phyloP scores from a whole-genome alignment of 2,888 invertebrate species.

The Cephus sareptanus region DNA sequence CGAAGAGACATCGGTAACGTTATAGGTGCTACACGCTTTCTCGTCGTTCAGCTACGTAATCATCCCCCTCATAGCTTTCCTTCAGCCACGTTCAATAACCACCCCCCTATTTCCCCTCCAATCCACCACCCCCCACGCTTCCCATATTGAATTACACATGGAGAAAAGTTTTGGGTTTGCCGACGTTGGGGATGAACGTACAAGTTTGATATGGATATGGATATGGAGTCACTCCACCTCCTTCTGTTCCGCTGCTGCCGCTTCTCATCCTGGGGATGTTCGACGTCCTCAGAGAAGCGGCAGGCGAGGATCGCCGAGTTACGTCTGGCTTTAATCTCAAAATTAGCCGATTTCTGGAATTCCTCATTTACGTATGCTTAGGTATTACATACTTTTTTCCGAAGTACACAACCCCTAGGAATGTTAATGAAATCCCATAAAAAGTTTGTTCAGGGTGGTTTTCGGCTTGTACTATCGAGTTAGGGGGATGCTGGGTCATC shows the following conservation, averaged over 20 bases:
- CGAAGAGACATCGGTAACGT: slow-evolving; percentile 4
- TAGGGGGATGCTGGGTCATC: background rate
- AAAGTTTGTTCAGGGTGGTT: background rate
- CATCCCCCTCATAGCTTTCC: background rate
- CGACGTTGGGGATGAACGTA: slow-evolving; percentile 37
- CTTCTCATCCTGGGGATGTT: background rate
- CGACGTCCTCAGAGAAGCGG: slow-evolving; percentile 1
- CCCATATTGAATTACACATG: slow-evolving; percentile 53
- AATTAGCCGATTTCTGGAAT: slow-evolving; percentile 33
- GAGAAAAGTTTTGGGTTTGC: slow-evolving; percentile 47
- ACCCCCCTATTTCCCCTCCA: background rate
- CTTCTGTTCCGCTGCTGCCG: slow-evolving; percentile 27
- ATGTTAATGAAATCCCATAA: background rate
- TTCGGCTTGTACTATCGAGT: background rate
- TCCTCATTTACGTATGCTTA: background rate
- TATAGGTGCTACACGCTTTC: slow-evolving; percentile 7
- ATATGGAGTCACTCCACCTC: slow-evolving; percentile 37
- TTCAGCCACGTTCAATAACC: background rate
- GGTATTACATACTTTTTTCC: background rate
- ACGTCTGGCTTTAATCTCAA: slow-evolving; percentile 46
- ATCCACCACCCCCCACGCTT: slow-evolving; percentile 17
- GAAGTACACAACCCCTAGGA: background rate
- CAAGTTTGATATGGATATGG: slow-evolving; percentile 47
- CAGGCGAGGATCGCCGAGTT: slow-evolving; percentile 27
- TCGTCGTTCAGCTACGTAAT: slow-evolving; percentile 7